These are phyloP conservation scores for Drosophila nr. medialis DNA, from an alignment of 2,888 invertebrate genomes.

Conservation along the genomic window DNA sequence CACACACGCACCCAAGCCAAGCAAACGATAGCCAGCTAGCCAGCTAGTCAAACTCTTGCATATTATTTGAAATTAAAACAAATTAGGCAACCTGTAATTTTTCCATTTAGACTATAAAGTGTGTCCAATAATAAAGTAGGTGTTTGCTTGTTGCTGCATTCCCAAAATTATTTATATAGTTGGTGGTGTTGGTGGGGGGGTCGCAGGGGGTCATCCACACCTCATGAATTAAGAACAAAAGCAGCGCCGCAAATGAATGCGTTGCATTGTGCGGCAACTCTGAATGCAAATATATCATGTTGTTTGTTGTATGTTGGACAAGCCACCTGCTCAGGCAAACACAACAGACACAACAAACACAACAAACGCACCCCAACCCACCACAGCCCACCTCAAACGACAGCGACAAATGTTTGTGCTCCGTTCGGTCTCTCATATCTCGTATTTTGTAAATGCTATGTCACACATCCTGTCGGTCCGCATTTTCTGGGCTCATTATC, in stretches of 20 bases:
- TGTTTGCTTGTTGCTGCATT: conserved; percentile 60
- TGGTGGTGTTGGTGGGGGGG: not conserved
- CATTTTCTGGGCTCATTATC: conserved; percentile 40
- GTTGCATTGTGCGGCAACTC: conserved; percentile 50
- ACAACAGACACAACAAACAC: not conserved
- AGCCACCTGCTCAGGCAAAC: conserved; percentile 53
- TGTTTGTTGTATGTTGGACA: conserved; percentile 27
- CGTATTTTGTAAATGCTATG: conserved; percentile 34
- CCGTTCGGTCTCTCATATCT: conserved; percentile 18
- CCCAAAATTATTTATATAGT: conserved; percentile 65
- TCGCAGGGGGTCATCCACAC: conserved; percentile 55
- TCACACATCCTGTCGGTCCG: conserved; percentile 58
- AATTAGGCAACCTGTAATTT: conserved; percentile 82
- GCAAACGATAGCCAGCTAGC: not conserved
- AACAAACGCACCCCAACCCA: not conserved
- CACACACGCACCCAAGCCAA: conserved; percentile 40
- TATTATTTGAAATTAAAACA: conserved; percentile 80
- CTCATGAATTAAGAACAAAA: conserved; percentile 78
- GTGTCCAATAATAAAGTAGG: conserved; percentile 81
- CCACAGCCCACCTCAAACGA: not conserved
- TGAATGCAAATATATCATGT: conserved; percentile 43
- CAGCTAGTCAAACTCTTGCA: conserved; percentile 58
- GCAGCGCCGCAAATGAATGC: conserved; percentile 68
- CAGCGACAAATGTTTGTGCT: conserved; percentile 38
- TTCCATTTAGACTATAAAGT: conserved; percentile 76